Evolutionary conservation across 2,888 invertebrate genomes (phyloP).

Genomic region (Sinotaia quadrata): DNA sequence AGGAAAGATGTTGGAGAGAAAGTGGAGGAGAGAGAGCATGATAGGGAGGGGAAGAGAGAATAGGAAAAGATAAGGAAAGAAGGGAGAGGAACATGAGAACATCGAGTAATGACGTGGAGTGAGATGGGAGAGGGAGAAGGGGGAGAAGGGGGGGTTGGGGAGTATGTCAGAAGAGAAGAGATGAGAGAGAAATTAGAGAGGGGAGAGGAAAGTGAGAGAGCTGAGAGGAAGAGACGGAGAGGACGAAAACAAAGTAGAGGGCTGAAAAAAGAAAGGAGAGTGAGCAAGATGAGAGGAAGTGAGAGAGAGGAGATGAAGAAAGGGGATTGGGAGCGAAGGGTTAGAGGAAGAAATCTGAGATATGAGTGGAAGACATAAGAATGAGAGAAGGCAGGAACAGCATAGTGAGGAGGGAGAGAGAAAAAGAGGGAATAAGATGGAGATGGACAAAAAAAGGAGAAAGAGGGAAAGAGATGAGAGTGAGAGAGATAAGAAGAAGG

Average conservation of each 20-base stretch:
- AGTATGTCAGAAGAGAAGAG: no score
- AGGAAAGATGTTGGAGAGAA: neutral
- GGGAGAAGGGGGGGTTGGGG: neutral
- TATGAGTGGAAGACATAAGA: neutral
- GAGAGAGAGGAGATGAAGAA: neutral
- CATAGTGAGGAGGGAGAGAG: neutral
- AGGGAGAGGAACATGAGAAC: neutral
- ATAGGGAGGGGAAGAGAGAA: neutral
- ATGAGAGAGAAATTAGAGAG: no score
- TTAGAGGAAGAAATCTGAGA: neutral
- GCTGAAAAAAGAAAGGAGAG: neutral
- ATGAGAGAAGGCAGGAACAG: neutral
- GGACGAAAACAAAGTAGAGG: neutral
- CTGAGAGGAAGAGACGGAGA: neutral
- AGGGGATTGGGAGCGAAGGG: neutral
- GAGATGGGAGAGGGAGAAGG: neutral
- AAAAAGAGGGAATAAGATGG: neutral
- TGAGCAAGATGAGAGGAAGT: neutral
- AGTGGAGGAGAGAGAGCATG: neutral
- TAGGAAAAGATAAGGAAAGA: neutral
- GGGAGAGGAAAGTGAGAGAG: neutral
- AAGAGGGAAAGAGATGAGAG: no score
- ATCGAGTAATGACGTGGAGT: neutral
- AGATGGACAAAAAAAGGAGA: neutral
- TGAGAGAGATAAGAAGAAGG: neutral